Conservation (phyloP, 2,888 invertebrate genomes). For the Cylindroiulus punctatus region DNA sequence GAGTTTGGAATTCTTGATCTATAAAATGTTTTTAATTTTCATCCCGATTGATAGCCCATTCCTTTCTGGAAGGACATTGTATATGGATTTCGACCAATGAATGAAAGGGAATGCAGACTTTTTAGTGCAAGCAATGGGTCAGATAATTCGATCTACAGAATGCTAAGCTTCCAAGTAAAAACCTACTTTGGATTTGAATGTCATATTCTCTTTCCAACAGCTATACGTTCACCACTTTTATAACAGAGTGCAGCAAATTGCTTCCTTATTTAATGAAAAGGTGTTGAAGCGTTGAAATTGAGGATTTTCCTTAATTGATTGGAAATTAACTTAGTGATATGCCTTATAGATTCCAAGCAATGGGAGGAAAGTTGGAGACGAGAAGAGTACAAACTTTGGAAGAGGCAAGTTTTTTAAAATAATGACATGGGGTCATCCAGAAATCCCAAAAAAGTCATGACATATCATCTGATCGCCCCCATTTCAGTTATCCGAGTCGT, state of each 20-base stretch:
- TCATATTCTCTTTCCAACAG: constrained; percentile 27
- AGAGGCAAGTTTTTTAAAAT: constrained; percentile 62
- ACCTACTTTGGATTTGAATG: neutral
- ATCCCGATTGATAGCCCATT: neutral
- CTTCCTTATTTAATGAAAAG: constrained; percentile 75
- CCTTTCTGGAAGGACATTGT: constrained; percentile 63
- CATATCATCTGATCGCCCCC: too few species aligned
- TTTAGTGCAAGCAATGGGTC: constrained; percentile 14
- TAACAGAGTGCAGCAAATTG: constrained; percentile 74
- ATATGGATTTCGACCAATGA: constrained; percentile 63
- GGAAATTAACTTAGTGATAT: neutral
- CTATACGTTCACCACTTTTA: constrained; percentile 70
- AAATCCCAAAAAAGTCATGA: too few species aligned
- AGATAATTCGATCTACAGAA: neutral
- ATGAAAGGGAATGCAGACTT: constrained; percentile 60
- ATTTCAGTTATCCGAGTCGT: constrained; percentile 67
- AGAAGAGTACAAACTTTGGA: constrained; percentile 70
- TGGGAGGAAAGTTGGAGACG: constrained; percentile 71
- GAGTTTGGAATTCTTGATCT: neutral
- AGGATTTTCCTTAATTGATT: neutral
- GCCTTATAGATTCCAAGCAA: constrained; percentile 68
- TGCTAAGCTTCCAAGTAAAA: neutral
- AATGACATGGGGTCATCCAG: too few species aligned
- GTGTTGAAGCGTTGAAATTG: constrained; percentile 59
- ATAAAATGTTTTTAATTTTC: neutral